These are phyloP conservation scores for Elymnias hypermnestra DNA, from an alignment of 1,140 invertebrate genomes.

Conservation along the genomic window DNA sequence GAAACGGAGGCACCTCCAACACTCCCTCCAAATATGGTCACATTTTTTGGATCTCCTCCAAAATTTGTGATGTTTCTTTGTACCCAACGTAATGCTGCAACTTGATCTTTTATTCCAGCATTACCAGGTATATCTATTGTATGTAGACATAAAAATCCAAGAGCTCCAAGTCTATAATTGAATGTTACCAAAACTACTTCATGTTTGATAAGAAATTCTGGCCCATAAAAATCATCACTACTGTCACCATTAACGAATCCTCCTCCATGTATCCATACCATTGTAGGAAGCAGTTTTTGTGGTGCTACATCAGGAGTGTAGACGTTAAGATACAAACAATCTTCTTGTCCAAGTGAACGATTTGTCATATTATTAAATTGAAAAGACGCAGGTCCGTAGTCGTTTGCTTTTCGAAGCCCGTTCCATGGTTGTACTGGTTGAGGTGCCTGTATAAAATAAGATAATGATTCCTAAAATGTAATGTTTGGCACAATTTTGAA, in stretches of 20 bases:
- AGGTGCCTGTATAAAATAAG: constrained; percentile 47
- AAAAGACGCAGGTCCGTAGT: constrained; percentile 29
- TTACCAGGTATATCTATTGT: constrained; percentile 80
- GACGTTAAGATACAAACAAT: constrained; percentile 81
- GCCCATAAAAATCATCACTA: constrained; percentile 73
- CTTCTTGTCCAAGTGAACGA: constrained; percentile 52
- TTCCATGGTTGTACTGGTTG: constrained; percentile 39
- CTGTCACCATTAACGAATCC: constrained; percentile 78
- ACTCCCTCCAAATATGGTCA: constrained; percentile 78
- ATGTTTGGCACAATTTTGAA: too few species aligned
- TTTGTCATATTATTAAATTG: constrained; percentile 24
- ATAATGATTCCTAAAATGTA: too few species aligned
- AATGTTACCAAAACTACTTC: constrained; percentile 78
- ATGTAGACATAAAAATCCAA: constrained; percentile 62
- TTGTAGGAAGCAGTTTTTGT: constrained; percentile 45
- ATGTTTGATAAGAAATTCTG: constrained; percentile 78
- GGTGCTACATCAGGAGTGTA: constrained; percentile 68
- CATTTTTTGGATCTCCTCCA: constrained; percentile 79
- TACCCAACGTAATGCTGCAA: constrained; percentile 79
- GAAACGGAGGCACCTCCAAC: constrained; percentile 74
- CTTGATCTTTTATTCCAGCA: constrained; percentile 81
- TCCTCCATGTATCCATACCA: constrained; percentile 73
- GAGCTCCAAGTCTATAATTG: constrained; percentile 32
- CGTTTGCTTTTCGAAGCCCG: constrained; percentile 34
- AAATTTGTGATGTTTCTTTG: constrained; percentile 80